These are phyloP conservation scores for Onychostoma macrolepis DNA, from an alignment of 2,113 vertebrate species.

Conservation along the genomic window DNA sequence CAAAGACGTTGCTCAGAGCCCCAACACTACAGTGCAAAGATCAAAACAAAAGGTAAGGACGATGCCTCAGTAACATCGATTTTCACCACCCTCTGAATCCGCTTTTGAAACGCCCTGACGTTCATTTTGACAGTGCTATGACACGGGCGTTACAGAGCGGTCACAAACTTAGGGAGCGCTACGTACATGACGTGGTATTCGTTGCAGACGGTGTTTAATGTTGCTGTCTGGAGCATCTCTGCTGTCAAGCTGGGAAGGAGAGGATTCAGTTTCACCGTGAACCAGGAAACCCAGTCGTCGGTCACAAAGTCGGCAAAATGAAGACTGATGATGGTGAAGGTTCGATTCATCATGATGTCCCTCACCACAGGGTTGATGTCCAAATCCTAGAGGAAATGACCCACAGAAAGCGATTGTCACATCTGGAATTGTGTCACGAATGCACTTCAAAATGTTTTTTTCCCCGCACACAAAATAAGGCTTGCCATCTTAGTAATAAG, in stretches of 20 bases:
- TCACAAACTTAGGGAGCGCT: too few species aligned
- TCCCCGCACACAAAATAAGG: too few species aligned
- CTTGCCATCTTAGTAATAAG: too few species aligned
- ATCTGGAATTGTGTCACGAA: too few species aligned
- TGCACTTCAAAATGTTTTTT: too few species aligned
- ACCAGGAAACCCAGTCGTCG: background rate
- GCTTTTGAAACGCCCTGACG: too few species aligned
- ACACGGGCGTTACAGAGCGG: too few species aligned
- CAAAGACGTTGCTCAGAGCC: background rate
- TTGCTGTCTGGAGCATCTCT: constrained; percentile 22
- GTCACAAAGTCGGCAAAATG: background rate
- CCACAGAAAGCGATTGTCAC: too few species aligned
- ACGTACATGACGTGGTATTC: background rate
- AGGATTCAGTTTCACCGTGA: constrained; percentile 5
- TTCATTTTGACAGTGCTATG: too few species aligned
- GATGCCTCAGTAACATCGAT: too few species aligned
- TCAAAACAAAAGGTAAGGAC: background rate
- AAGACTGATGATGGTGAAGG: constrained; percentile 11
- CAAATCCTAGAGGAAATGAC: background rate
- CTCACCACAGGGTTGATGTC: constrained; percentile 19
- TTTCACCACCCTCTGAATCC: background rate
- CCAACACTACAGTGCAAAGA: background rate
- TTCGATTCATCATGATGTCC: constrained; percentile 33
- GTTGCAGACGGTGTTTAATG: background rate
- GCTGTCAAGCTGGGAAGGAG: constrained; percentile 30